Evolutionary conservation across 2,113 vertebrate species (phyloP).

Genomic region (Oryzias curvinotus): DNA sequence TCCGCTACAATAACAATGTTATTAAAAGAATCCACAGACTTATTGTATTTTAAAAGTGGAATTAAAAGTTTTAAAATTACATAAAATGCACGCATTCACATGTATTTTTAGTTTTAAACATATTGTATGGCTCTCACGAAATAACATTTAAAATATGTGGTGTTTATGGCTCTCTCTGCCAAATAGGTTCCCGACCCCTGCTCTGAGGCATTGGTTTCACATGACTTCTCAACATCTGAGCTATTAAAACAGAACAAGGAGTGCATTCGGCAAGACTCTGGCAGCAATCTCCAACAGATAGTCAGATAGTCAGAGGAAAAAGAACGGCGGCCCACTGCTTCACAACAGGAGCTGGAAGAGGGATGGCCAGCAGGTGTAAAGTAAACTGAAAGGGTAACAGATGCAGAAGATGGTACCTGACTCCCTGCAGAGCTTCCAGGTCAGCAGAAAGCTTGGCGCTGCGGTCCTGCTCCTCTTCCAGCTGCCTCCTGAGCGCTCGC

Average conservation of each 20-base stretch:
- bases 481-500: slow-evolving; percentile 82
- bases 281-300: slow-evolving; percentile 40
- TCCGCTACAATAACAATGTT: no score
- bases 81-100: no score
- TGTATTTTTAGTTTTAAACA: no score
- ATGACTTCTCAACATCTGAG: not conserved
- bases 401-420: slow-evolving; percentile 75
- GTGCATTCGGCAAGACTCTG: slow-evolving; percentile 60
- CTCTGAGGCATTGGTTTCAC: slow-evolving; percentile 27
- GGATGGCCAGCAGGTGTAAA: not conserved
- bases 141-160: no score
- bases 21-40: no score
- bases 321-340: slow-evolving; percentile 48
- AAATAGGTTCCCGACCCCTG: no score
- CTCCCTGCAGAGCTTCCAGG: slow-evolving; percentile 86
- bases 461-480: slow-evolving; percentile 93
- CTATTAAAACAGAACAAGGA: slow-evolving; percentile 5
- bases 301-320: slow-evolving; percentile 50
- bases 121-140: no score
- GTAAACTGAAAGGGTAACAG: slow-evolving; percentile 4
- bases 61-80: no score
- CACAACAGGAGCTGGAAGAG: slow-evolving; percentile 21
- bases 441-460: slow-evolving; percentile 83
- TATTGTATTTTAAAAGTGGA: no score
- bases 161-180: no score